Evolutionary conservation across 2,113 vertebrate genomes (phyloP).

Genomic region (Entelurus aequoreus): DNA sequence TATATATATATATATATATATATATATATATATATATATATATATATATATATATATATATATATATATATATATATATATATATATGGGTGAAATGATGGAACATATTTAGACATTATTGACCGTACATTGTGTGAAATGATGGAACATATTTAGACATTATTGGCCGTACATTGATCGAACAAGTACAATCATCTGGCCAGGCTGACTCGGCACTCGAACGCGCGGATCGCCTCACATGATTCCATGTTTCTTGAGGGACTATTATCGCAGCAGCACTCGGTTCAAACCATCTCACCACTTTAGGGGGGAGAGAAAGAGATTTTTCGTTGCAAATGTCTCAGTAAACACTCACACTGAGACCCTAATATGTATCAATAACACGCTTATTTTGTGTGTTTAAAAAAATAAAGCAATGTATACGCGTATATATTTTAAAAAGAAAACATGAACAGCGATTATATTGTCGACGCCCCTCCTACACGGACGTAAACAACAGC

Average conservation of each 20-base stretch:
- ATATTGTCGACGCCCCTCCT: not conserved
- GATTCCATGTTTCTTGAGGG: conserved; percentile 2
- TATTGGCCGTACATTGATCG: too few relatives aligned
- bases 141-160: too few relatives aligned
- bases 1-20: too few relatives aligned
- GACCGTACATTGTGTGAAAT: too few relatives aligned
- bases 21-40: too few relatives aligned
- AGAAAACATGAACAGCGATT: not conserved
- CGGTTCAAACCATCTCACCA: conserved; percentile 36
- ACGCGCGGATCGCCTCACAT: not conserved
- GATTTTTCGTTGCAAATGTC: accelerated
- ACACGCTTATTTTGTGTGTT: too few relatives aligned
- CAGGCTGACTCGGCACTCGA: too few relatives aligned
- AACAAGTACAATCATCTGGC: too few relatives aligned
- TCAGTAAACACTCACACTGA: accelerated
- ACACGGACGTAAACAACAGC: conserved; percentile 34
- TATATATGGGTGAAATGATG: too few relatives aligned
- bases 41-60: too few relatives aligned
- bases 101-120: too few relatives aligned
- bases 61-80: too few relatives aligned
- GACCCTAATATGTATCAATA: accelerated
- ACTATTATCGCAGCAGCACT: conserved; percentile 14
- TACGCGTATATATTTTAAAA: not conserved
- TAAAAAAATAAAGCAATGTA: not conserved
- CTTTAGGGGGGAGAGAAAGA: accelerated